Evolutionary conservation across 2,888 invertebrate species (phyloP).

Genomic region (Drosophila phalerata): DNA sequence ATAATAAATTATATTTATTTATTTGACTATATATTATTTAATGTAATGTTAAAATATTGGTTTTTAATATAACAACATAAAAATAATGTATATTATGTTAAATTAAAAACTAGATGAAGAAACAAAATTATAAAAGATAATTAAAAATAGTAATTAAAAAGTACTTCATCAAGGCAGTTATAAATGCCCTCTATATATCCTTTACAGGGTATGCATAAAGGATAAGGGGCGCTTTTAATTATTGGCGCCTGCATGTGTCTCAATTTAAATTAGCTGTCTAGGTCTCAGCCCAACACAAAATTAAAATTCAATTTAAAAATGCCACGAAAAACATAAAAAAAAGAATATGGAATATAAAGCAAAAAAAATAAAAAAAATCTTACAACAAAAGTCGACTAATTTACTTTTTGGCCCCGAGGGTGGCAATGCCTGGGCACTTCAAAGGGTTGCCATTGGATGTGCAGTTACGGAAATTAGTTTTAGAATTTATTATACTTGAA

Average conservation of each 20-base stretch:
- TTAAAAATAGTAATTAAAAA: neutral
- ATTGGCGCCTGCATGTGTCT: slow-evolving; percentile 80
- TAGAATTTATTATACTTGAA: slow-evolving; percentile 78
- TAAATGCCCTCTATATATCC: neutral
- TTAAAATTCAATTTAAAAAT: slow-evolving; percentile 81
- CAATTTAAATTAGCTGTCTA: slow-evolving; percentile 77
- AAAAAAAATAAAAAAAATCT: slow-evolving; percentile 39
- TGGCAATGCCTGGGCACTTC: slow-evolving; percentile 51
- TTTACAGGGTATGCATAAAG: slow-evolving; percentile 19
- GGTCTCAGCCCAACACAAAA: slow-evolving; percentile 54
- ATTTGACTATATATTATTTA: no score
- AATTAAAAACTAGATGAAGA: no score
- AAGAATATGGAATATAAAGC: slow-evolving; percentile 9
- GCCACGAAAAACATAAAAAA: slow-evolving; percentile 65
- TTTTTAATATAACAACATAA: no score
- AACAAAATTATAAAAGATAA: neutral
- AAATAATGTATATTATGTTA: no score
- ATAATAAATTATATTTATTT: neutral
- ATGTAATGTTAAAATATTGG: no score
- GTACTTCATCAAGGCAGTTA: neutral
- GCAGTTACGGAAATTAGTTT: slow-evolving; percentile 81
- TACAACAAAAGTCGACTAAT: slow-evolving; percentile 77
- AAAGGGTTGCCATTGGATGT: slow-evolving; percentile 55
- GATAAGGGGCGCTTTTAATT: slow-evolving; percentile 69
- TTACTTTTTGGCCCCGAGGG: slow-evolving; percentile 54